Conservation (phyloP, 2,113 vertebrate genomes). For the Theropithecus gelada region DNA sequence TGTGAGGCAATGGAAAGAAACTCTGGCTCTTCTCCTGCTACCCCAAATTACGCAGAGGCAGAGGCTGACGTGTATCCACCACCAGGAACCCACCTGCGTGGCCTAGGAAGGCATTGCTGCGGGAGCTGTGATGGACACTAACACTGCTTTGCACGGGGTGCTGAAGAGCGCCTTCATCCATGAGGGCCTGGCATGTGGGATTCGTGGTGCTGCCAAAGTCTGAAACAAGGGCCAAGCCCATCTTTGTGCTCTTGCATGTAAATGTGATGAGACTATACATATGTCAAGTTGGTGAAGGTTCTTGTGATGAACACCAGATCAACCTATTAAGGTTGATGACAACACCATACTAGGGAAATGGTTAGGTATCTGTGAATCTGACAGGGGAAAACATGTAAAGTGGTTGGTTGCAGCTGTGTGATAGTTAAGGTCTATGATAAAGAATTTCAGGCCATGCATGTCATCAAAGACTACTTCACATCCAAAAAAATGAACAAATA, state of each 20-base stretch:
- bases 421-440: background rate
- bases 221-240: too few species aligned
- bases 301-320: background rate
- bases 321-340: background rate
- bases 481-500: background rate
- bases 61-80: background rate
- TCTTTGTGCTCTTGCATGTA: background rate
- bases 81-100: too few species aligned
- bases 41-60: background rate
- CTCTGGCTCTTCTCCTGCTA: background rate
- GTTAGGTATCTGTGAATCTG: background rate
- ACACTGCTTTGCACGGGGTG: background rate
- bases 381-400: background rate
- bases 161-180: background rate
- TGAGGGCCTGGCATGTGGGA: rapidly evolving
- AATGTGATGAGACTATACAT: background rate
- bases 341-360: background rate
- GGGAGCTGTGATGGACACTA: too few species aligned
- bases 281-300: background rate
- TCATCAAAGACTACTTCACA: background rate
- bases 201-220: background rate
- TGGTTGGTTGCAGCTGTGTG: background rate
- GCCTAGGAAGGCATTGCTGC: background rate
- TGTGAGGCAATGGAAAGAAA: background rate
- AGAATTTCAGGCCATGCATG: background rate